Percentiles rank a stretch among this genome's conserved stretches.
phyloP scores from a whole-genome alignment of 2,888 invertebrate genomes.

The Catocala sponsa region DNA sequence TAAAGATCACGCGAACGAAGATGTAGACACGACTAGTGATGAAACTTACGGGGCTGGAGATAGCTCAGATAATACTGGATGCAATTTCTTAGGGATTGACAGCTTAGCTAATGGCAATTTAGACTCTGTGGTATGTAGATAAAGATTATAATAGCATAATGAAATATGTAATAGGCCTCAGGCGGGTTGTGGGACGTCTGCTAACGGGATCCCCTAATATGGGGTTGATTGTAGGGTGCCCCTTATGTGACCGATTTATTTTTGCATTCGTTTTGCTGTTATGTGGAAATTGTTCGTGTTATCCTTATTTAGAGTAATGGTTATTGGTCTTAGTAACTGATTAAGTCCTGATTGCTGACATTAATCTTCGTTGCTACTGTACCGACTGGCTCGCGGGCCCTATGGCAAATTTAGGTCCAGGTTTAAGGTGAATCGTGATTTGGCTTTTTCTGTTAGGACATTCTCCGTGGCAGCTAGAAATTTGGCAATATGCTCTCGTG shows the following conservation, averaged over 20 bases:
- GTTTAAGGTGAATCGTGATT: too few species aligned
- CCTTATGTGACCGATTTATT: slow-evolving; percentile 42
- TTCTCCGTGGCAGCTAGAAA: too few species aligned
- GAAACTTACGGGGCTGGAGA: too few species aligned
- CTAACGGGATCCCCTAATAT: slow-evolving; percentile 71
- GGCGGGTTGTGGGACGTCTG: slow-evolving; percentile 31
- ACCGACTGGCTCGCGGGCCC: too few species aligned
- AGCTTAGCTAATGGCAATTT: slow-evolving; percentile 19
- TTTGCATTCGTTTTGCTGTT: slow-evolving; percentile 37
- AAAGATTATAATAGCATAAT: slow-evolving; percentile 30
- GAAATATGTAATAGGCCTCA: slow-evolving; percentile 24
- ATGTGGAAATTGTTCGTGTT: slow-evolving; percentile 21
- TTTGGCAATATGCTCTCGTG: too few species aligned
- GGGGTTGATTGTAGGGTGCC: slow-evolving; percentile 64
- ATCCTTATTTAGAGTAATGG: slow-evolving; percentile 21
- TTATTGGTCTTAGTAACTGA: background rate
- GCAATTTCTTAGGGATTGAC: slow-evolving; percentile 18
- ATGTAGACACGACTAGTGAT: too few species aligned
- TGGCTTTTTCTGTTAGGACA: too few species aligned
- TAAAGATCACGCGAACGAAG: too few species aligned
- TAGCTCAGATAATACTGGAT: slow-evolving; percentile 31
- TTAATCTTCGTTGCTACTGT: too few species aligned
- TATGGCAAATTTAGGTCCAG: too few species aligned
- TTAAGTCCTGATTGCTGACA: too few species aligned
- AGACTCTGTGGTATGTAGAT: slow-evolving; percentile 32